Evolutionary conservation across 2,797 vertebrate species (phyloP).

Genomic region (Novumbra hubbsi): DNA sequence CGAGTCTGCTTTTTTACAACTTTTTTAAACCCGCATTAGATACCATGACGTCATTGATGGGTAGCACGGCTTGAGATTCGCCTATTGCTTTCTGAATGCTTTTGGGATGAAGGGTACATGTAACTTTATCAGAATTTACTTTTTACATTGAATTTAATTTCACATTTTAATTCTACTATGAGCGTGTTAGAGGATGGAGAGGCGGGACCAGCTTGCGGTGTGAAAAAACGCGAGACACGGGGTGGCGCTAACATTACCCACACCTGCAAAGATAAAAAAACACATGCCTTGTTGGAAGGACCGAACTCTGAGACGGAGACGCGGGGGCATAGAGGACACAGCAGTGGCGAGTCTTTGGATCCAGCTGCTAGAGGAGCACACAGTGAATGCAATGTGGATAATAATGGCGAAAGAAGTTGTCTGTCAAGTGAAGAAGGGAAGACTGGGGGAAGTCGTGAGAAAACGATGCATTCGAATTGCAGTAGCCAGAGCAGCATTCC

Average conservation of each 20-base stretch:
- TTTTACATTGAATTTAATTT: constrained; percentile 15
- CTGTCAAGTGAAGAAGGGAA: constrained; percentile 47
- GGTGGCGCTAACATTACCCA: constrained; percentile 45
- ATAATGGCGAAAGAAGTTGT: constrained; percentile 28
- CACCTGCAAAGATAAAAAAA: constrained; percentile 52
- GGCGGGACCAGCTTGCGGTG: constrained; percentile 49
- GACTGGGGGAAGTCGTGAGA: constrained; percentile 46
- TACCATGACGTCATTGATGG: constrained; percentile 24
- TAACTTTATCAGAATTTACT: constrained; percentile 44
- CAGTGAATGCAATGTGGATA: constrained; percentile 25
- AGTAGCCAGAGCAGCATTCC: constrained; percentile 83
- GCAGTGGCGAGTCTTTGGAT: constrained; percentile 30
- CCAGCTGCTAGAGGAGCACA: constrained; percentile 35
- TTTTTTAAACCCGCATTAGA: constrained; percentile 24
- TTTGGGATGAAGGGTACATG: constrained; percentile 1
- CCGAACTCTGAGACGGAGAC: constrained; percentile 10
- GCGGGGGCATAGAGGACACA: constrained; percentile 27
- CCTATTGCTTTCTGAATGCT: not conserved
- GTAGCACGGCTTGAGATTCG: constrained; percentile 3
- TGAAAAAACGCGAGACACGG: constrained; percentile 47
- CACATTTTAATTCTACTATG: constrained; percentile 55
- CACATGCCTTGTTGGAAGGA: constrained; percentile 33
- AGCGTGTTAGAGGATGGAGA: constrained; percentile 59
- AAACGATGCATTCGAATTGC: constrained; percentile 75
- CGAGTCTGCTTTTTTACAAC: constrained; percentile 20